Percentiles rank a stretch among this genome's conserved stretches.
Conservation (phyloP, 2,113 vertebrate genomes). For the Macaca mulatta region DNA sequence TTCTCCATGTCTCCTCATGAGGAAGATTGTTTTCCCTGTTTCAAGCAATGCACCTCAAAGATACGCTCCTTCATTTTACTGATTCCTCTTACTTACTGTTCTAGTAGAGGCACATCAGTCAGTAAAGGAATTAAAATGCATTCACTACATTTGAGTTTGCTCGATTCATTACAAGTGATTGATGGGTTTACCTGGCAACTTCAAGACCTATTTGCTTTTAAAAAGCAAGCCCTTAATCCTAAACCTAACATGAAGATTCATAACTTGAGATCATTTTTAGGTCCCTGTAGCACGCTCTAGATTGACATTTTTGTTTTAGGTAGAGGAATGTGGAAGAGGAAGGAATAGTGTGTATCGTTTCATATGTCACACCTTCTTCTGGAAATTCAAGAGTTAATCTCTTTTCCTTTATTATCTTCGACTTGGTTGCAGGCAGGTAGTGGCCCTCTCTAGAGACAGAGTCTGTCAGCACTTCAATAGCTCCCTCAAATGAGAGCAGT, state of each 20-base stretch:
- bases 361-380: neutral
- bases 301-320: neutral
- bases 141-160: neutral
- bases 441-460: slow-evolving; percentile 51
- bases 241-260: neutral
- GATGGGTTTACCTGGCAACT: slow-evolving; percentile 2
- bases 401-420: slow-evolving; percentile 28
- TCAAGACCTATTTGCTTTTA: slow-evolving; percentile 16
- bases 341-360: neutral
- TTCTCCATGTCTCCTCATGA: neutral
- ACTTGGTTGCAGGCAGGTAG: slow-evolving; percentile 29
- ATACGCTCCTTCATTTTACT: neutral
- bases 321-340: neutral
- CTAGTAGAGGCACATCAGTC: neutral
- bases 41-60: neutral
- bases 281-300: neutral
- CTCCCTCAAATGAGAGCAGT: slow-evolving; percentile 44
- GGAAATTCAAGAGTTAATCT: slow-evolving; percentile 51
- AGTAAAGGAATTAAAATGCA: neutral
- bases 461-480: slow-evolving; percentile 53
- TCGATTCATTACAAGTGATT: slow-evolving; percentile 31
- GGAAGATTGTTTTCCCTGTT: neutral
- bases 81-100: neutral
- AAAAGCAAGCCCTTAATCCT: slow-evolving; percentile 23
- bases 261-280: neutral